Percentiles rank a stretch among this genome's conserved stretches.
These are phyloP conservation scores for Dendroctonus valens DNA, from an alignment of 1,140 invertebrate genomes.

Conservation along the genomic window DNA sequence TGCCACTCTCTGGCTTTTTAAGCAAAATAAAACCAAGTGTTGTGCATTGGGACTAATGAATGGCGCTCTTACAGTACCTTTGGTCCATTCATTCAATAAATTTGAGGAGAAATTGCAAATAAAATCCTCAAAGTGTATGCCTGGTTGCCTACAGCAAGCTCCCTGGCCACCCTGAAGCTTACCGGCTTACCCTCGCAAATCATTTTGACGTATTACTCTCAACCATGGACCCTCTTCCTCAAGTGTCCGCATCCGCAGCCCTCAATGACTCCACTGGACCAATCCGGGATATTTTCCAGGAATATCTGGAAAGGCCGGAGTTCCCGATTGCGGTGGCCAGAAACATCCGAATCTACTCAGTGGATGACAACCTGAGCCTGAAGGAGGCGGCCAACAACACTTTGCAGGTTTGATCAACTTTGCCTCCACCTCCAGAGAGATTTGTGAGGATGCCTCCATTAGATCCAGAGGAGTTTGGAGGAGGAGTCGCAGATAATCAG, in stretches of 20 bases:
- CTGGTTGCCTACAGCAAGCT: too few species aligned
- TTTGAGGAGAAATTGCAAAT: too few species aligned
- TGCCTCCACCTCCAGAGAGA: neutral
- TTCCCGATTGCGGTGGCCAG: conserved; percentile 34
- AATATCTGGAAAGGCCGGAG: conserved; percentile 23
- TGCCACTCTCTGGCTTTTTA: too few species aligned
- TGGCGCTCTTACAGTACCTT: too few species aligned
- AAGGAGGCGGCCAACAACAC: conserved; percentile 26
- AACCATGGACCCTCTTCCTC: conserved; percentile 32
- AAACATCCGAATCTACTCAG: conserved; percentile 30
- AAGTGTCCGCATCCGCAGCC: conserved; percentile 24
- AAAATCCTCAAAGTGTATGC: too few species aligned
- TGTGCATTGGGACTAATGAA: too few species aligned
- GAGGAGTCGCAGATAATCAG: conserved; percentile 20
- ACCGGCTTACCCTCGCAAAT: too few species aligned
- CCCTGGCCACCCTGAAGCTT: too few species aligned
- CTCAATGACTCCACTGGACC: conserved; percentile 26
- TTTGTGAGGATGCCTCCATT: neutral
- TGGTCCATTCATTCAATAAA: too few species aligned
- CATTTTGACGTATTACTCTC: too few species aligned
- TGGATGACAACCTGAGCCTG: conserved; percentile 24
- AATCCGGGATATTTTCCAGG: conserved; percentile 37
- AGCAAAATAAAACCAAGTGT: too few species aligned
- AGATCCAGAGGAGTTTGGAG: conserved; percentile 25
- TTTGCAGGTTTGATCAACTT: conserved; percentile 8